A percentile compares a stretch with the other conserved stretches of the same genome.
Evolutionary conservation across 2,888 invertebrate species (phyloP).

Genomic region (Caenorhabditis parvicauda): DNA sequence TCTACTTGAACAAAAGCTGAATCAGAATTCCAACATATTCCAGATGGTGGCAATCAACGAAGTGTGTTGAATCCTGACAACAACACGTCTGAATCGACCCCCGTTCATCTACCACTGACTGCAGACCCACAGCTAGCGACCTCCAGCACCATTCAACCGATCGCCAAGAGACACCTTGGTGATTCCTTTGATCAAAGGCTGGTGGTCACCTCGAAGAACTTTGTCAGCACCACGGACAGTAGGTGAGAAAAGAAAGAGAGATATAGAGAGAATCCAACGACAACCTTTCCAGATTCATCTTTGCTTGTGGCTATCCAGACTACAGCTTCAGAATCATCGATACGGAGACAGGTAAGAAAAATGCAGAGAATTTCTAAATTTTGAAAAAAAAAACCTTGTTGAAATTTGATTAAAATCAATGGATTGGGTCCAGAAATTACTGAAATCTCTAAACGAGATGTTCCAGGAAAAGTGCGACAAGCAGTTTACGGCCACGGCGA

Average conservation of each 20-base stretch:
- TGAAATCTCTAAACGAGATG: neutral
- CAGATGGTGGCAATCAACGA: constrained; percentile 26
- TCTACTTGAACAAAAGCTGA: too few relatives aligned
- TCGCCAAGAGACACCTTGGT: constrained; percentile 80
- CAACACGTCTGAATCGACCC: constrained; percentile 6
- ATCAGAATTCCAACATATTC: too few relatives aligned
- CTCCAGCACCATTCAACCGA: constrained; percentile 67
- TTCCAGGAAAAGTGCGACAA: constrained; percentile 89
- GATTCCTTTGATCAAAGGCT: constrained; percentile 97
- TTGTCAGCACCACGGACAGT: constrained; percentile 96
- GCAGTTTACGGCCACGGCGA: constrained; percentile 98
- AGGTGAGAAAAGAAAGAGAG: constrained; percentile 63
- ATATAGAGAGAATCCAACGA: too few relatives aligned
- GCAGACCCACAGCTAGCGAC: constrained; percentile 91
- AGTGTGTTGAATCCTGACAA: constrained; percentile 24
- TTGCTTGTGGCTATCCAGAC: constrained; percentile 99
- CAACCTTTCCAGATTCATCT: constrained; percentile 72
- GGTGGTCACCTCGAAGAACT: constrained; percentile 87
- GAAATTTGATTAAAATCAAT: neutral
- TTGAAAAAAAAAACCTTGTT: neutral
- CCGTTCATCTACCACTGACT: constrained; percentile 78
- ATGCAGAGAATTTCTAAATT: neutral
- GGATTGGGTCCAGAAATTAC: neutral
- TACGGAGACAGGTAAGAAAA: constrained; percentile 79
- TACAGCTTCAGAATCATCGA: constrained; percentile 97